Evolutionary conservation across 30 jellyfish, hydroid and myxozoan species (phyloP).

Genomic region (Nemopilema nomurai): DNA sequence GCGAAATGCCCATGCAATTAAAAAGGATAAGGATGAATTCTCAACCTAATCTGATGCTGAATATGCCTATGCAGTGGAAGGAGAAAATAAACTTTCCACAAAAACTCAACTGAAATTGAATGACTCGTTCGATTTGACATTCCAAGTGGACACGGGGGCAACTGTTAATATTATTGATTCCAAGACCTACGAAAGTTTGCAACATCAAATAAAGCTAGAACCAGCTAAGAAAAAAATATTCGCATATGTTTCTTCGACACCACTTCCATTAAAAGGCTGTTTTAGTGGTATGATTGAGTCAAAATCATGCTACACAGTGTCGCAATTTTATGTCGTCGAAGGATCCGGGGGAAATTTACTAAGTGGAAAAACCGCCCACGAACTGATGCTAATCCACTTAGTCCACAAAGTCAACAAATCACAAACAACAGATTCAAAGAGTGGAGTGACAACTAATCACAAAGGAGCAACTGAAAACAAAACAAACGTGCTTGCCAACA

Average conservation of each 20-base stretch:
- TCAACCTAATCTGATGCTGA: slow-evolving; percentile 32
- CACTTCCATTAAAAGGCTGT: slow-evolving; percentile 22
- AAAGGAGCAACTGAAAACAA: slow-evolving; percentile 20
- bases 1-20: slow-evolving; percentile 29
- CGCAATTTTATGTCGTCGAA: slow-evolving; percentile 48
- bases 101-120: slow-evolving; percentile 35
- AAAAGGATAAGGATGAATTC: slow-evolving; percentile 22
- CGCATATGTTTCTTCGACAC: slow-evolving; percentile 57
- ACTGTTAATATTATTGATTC: slow-evolving; percentile 32
- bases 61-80: slow-evolving; percentile 51
- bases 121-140: slow-evolving; percentile 30
- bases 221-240: slow-evolving; percentile 38
- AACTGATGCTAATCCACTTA: slow-evolving; percentile 28
- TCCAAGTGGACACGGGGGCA: slow-evolving; percentile 40
- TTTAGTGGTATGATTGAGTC: slow-evolving; percentile 44
- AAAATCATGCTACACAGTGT: slow-evolving; percentile 31
- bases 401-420: slow-evolving; percentile 33
- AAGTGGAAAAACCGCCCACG: slow-evolving; percentile 68
- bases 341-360: slow-evolving; percentile 63
- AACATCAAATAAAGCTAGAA: slow-evolving; percentile 26
- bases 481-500: background rate
- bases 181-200: slow-evolving; percentile 20
- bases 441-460: slow-evolving; percentile 5
- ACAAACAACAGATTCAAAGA: slow-evolving; percentile 5
- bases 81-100: slow-evolving; percentile 6